Evolutionary conservation across 2,113 vertebrate species (phyloP), one percentile per base, ranked within the genome.

Genomic region (Clarias gariepinus): DNA sequence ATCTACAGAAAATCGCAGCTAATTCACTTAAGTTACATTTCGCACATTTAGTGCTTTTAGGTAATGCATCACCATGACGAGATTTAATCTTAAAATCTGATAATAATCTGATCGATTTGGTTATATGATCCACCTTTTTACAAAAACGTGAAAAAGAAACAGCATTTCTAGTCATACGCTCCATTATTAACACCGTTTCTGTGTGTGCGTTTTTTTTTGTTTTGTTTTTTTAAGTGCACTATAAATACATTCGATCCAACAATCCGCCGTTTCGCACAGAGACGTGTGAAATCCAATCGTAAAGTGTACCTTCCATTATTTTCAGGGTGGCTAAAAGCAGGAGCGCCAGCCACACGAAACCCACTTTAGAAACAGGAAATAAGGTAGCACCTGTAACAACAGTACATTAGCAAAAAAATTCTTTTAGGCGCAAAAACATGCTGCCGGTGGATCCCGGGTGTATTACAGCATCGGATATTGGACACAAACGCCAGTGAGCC

Each of bases 291-390:
- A 83, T 83, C 66, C 63, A 71, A 83, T 69, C 58, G 47, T 36
- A 28, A 33, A 33, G 28, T 83, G 12, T 83, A 30, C 19, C 23
- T 13, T 69, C 36, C 47, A 36, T 57, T 83, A 83, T 83, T 83
- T 41, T 58, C 82, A 57, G 28, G 18, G 23, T 19, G 41, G 52
- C 82, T 83, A 57, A 83, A 83, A 83, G 82, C 82, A 33, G 57
- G 11, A 60, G 55, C 19, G 78, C 52, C 66, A 71, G 82, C 82
- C 71, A 58, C n/a, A 12, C 7, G 2, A 83, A 83, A 33, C 10
- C 36, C 47, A 52, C 36, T 81, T 60, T 23, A 25, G 78, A 58
- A 81, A 25, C 9, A 52, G 21, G 21, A 63, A 7, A 21, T 41
- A 63, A 21, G 21, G 58, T 61, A 28, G 3, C 60, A 63, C 60